Evolutionary conservation across 2,113 vertebrate genomes (phyloP), one percentile per base, ranked within the genome.

Genomic region (Paracanthobrama guichenoti): DNA sequence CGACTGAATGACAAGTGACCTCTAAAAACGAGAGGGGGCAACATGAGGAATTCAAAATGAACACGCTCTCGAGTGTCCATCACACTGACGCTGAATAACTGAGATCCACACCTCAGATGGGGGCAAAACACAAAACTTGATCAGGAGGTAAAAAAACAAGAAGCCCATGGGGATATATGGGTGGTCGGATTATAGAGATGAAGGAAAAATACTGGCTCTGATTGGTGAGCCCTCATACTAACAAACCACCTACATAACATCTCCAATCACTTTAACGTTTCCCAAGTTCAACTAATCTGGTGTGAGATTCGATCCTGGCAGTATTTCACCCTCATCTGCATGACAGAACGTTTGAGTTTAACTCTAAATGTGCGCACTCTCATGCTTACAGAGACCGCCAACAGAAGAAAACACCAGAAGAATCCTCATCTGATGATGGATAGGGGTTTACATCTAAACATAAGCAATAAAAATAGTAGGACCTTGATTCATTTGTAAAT

Each of bases 321-420:
- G 7, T 44, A 39, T 31, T 35, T 60, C 59, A 59, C 46, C 35
- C 66, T 72, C 35, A 44, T 50, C 11, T 46, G 11, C 26, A 55
- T 59, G 53, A 59, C 26, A 77, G 31, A 57, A 57, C 11, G 28
- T 48, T 55, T 53, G 48, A 76, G 73, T 55, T 31, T 20, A 76
- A 55, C 74, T 57, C 50, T 22, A 35, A 57, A 77, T 39, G 22
- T 10, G 0, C 10, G 22, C 9, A 59, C 22, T 10, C 35, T 72
- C 75, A 59, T 59, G 53, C n/a, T 11, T 46, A 46, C 48, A 73
- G 14, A 73, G 81, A 82, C 67, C 50, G 60, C 81, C 50, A 60
- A 57, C 64, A 44, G 26, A 16, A 64, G 22, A 24, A 26, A 77
- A 14, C 26, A 59, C 28, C 18, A 57, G 55, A 35, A 31, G 28